Evolutionary conservation across 1,140 invertebrate genomes (phyloP), one percentile per base, ranked within the genome.

Genomic region (Cepaea nemoralis): DNA sequence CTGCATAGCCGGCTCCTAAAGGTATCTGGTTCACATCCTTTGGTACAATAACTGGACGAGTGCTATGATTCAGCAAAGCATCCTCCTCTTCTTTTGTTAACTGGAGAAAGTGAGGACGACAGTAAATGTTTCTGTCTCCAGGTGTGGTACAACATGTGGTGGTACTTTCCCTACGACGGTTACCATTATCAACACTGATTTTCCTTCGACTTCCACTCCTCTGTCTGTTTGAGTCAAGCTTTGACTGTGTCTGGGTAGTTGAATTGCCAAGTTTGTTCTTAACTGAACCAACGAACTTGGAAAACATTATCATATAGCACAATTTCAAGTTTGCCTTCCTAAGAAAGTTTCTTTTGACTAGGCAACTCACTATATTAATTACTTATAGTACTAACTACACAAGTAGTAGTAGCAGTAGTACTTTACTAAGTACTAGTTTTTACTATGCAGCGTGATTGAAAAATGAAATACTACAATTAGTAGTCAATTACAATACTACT

Each of bases 1-100:
- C 75, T 63, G 75, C 75, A 77, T 77, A 77, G 24, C 75, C 75
- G 27, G 75, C 75, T 77, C 40, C 35, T 55, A 77, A 50, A 37
- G 75, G 48, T 35, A 63, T 59, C 3, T 37, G 22, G 8, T 24
- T 35, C n/a, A 27, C 16, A 66, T 77, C 55, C 27, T 66, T 77
- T 39, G 75, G 35, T 2, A 39, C 35, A 63, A 77, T 59, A 19
- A 77, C 40, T 37, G 55, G 48, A 24, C 75, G 31, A 39, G 35
- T 35, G 3, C 37, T 3, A 77, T 77, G 75, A 63, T 40, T 42
- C 10, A 8, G 12, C 10, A 31, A 77, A 35, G 2, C 24, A 1
- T 77, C 40, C 50, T 77, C 75, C 37, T 77, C 75, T n/a, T 77
- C 48, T 22, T 63, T 35, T 6, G 75, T 31, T 35, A 77, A 27